Evolutionary conservation across 1,140 invertebrate species (phyloP), one percentile per base, ranked within the genome.

Genomic region (Trichogramma pretiosum): DNA sequence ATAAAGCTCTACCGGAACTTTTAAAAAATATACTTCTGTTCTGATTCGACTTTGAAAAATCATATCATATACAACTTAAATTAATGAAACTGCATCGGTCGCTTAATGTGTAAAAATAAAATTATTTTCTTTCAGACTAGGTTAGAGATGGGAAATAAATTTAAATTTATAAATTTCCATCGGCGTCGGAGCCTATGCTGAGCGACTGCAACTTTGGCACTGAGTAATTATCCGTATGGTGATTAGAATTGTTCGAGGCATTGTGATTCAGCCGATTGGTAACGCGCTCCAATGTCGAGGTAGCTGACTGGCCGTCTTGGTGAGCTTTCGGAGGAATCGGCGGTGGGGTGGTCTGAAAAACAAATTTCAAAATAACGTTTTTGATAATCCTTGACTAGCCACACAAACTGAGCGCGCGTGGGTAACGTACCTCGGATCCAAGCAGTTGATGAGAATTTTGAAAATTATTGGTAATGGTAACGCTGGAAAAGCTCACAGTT

Each of bases 271-370:
- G 44, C 11, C 67, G 61, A 55, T 43, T 65, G 14, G 59, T 60
- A 9, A 57, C 55, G 32, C 63, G 58, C 44, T 68, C 68, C 38
- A 65, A 47, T 9, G 62, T 74, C 7, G 69, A 70, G 9, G 69
- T 63, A 0, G 67, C 66, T 1, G 69, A 69, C 1, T 66, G 67
- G 0, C 56, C 59, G n/a, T 68, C 70, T 32, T 73, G 64, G 50
- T 65, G 61, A 3, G 70, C 70, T 60, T 78, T 79, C 0, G 76
- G 76, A 11, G 77, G 77, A 48, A 79, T 77, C 3, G 77, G 76
- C 1, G 76, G 76, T 40, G 76, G 77, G 55, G 72, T 73, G 26
- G 69, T 59, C 61, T 70, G 18, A 28, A 56, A 57, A 57, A 53
- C 24, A 56, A 30, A 48, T 28, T 0, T 1, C 10, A 10, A 18